Evolutionary conservation across 2,888 invertebrate species (phyloP), one percentile per base, ranked within the genome.

Genomic region (Lasioglossum vierecki): DNA sequence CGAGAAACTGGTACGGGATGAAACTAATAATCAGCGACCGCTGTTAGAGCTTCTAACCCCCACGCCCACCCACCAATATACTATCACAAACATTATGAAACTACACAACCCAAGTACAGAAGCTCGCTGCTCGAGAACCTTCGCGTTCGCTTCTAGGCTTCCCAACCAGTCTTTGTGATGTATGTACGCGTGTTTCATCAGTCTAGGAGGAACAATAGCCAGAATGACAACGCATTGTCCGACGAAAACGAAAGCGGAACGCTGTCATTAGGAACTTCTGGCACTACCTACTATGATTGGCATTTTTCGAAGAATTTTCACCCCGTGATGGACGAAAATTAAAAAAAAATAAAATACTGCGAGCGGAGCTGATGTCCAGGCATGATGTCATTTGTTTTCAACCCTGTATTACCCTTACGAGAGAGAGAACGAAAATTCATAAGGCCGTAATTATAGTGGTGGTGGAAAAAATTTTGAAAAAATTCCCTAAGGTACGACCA

Each of bases 211-310:
- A 79, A 85, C 81, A 84, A 84, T 84, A 73, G 68, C 26, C 73
- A 77, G 77, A 77, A 76, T 80, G 80, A 74, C 80, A 80, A 70
- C 70, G 77, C 73, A 83, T 81, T 79, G 73, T 80, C 68, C 80
- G 49, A 6, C 53, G 60, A 63, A 77, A 80, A 81, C 57, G 83
- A 76, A 77, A 72, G 22, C 73, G 44, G 35, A 46, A 46, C 46
- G 30, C 41, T 71, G 39, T 44, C 57, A 57, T 44, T n/a, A 60
- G 41, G 78, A 76, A 53, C 76, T 76, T 57, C 73, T 63, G 71
- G 66, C 79, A 66, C 49, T 76, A 87, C 74, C 60, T 26, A 13
- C 26, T n/a, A 11, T 60, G 60, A 60, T 60, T 60, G 60, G 60
- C 26, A 13, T 60, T 13, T 60, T 60, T 26, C 26, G 4, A 60